Conservation (phyloP, 2,797 vertebrate genomes). For the Tamandua tetradactyla region DNA sequence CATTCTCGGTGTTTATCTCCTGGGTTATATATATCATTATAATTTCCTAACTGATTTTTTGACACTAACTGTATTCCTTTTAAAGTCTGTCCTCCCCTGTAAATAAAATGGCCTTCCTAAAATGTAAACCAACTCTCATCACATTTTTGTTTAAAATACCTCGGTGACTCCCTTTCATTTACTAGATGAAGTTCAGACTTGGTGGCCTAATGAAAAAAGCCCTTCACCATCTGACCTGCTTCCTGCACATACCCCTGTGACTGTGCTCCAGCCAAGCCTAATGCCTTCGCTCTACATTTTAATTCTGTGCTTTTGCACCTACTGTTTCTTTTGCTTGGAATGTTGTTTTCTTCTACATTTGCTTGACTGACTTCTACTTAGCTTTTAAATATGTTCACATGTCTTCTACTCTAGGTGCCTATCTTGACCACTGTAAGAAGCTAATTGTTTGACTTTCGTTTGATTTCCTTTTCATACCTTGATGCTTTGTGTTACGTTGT, state of each 20-base stretch:
- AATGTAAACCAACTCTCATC: not conserved
- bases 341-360: not conserved
- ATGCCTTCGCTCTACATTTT: conserved; percentile 11
- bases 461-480: not conserved
- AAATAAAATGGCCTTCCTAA: not conserved
- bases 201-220: not conserved
- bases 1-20: not conserved
- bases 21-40: not conserved
- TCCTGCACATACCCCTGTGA: not conserved
- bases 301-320: conserved; percentile 3
- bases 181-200: conserved; percentile 34
- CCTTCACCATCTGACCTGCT: conserved; percentile 22
- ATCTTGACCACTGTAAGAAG: not conserved
- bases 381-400: not conserved
- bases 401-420: not conserved
- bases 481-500: not conserved
- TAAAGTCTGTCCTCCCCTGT: not conserved
- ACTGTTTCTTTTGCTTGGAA: conserved; percentile 35
- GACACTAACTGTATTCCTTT: not conserved
- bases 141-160: conserved; percentile 4
- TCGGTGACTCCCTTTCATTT: conserved; percentile 1
- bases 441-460: not conserved
- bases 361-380: conserved; percentile 8
- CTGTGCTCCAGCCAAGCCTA: not conserved
- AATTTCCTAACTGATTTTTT: not conserved